Percentiles rank a stretch among this genome's conserved stretches.
phyloP scores from a whole-genome alignment of 2,797 vertebrate genomes.

The Sebastiscus albofasciatus region DNA sequence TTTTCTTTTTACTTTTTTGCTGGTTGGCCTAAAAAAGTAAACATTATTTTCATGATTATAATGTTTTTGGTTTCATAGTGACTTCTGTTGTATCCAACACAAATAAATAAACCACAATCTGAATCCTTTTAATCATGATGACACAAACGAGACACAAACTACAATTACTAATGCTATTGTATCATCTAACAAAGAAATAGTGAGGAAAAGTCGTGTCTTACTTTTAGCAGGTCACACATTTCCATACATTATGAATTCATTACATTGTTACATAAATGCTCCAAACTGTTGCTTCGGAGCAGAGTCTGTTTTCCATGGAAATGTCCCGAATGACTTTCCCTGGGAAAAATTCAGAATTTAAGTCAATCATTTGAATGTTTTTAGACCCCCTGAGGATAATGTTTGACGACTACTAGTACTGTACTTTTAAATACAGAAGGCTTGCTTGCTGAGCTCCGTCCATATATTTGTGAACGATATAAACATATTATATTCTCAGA shows the following conservation, averaged over 20 bases:
- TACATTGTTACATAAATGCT: neutral
- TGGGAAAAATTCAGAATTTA: neutral
- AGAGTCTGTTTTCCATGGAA: neutral
- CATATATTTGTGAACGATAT: too few relatives aligned
- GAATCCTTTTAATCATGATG: neutral
- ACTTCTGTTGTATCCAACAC: too few relatives aligned
- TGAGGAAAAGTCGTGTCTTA: neutral
- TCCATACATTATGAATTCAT: neutral
- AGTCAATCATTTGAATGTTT: neutral
- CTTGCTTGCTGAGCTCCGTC: too few relatives aligned
- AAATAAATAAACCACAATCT: neutral
- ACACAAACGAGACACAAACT: neutral
- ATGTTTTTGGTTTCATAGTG: neutral
- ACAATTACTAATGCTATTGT: neutral
- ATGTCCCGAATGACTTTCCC: neutral
- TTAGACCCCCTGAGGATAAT: neutral
- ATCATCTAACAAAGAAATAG: neutral
- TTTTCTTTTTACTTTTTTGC: neutral
- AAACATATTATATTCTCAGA: too few relatives aligned
- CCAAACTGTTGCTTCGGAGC: neutral
- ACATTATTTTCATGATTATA: neutral
- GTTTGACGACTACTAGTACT: neutral
- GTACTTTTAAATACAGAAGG: neutral
- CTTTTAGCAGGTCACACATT: neutral
- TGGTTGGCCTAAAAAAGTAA: neutral